A percentile compares a stretch with the other conserved stretches of the same genome.
These are phyloP conservation scores for Hemibagrus guttatus DNA, from an alignment of 2,797 vertebrate genomes.

Conservation along the genomic window DNA sequence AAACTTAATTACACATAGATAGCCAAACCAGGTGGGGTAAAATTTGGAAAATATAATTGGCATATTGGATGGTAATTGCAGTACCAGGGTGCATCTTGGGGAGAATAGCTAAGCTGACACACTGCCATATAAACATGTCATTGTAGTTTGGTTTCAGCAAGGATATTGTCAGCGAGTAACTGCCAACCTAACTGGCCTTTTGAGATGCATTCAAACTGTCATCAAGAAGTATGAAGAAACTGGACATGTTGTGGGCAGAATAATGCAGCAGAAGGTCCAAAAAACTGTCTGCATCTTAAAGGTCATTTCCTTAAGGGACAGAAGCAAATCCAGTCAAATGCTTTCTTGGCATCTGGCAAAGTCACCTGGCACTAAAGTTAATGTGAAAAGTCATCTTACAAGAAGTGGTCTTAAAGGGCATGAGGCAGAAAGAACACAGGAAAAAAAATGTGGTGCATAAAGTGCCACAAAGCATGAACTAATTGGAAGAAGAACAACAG, in stretches of 20 bases:
- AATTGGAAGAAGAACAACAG: neutral
- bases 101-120: neutral
- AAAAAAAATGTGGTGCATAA: neutral
- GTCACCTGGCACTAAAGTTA: constrained; percentile 31
- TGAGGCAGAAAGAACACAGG: neutral
- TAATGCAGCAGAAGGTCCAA: neutral
- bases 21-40: neutral
- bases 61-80: neutral
- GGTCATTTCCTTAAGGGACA: constrained; percentile 31
- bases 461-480: neutral
- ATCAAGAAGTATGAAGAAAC: constrained; percentile 1
- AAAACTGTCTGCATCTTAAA: constrained; percentile 12
- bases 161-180: neutral
- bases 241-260: neutral
- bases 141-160: neutral
- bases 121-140: neutral
- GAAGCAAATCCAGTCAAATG: constrained; percentile 31
- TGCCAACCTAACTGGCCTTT: neutral
- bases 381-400: constrained; percentile 1
- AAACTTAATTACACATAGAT: neutral
- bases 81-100: neutral
- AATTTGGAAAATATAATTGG: neutral
- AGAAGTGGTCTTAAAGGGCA: neutral
- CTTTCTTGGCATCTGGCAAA: neutral
- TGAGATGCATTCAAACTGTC: constrained; percentile 19